Percentiles rank a stretch among this genome's conserved stretches.
Conservation (phyloP, 2,888 invertebrate genomes). For the Scrobipalpa atriplicella region DNA sequence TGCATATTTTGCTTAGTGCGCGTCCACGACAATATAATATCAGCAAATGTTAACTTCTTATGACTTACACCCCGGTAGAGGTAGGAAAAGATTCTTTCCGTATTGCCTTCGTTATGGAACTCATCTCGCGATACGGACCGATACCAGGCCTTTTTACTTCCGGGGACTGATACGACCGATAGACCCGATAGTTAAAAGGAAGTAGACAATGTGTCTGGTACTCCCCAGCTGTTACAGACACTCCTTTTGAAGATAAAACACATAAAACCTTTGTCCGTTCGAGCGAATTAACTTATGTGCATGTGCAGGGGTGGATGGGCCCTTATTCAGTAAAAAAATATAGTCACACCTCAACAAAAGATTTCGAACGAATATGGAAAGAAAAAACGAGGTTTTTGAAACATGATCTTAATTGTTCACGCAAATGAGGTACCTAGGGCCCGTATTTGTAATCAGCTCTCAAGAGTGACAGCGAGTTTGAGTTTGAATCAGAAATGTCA, state of each 20-base stretch:
- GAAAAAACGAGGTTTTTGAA: too few species aligned
- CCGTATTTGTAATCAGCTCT: too few species aligned
- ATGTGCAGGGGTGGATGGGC: not conserved
- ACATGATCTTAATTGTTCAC: too few species aligned
- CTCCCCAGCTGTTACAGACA: constrained; percentile 14
- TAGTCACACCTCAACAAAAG: too few species aligned
- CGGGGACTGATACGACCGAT: constrained; percentile 35
- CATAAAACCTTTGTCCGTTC: constrained; percentile 9
- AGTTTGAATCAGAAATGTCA: too few species aligned
- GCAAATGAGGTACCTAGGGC: too few species aligned
- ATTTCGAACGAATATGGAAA: too few species aligned
- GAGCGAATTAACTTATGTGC: constrained; percentile 3
- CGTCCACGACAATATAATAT: too few species aligned
- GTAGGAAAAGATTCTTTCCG: constrained; percentile 31
- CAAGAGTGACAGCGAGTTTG: too few species aligned
- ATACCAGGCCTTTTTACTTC: constrained; percentile 67
- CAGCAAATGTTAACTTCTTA: constrained; percentile 33
- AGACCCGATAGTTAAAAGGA: constrained; percentile 49
- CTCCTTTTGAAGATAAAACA: constrained; percentile 20
- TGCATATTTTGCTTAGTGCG: too few species aligned
- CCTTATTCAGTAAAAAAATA: too few species aligned
- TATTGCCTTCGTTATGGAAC: constrained; percentile 78
- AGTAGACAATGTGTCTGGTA: constrained; percentile 22
- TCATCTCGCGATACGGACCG: constrained; percentile 73
- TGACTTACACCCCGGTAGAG: constrained; percentile 40